These are phyloP conservation scores for Urocitellus parryii DNA, from an alignment of 2,113 vertebrate genomes.

Conservation along the genomic window DNA sequence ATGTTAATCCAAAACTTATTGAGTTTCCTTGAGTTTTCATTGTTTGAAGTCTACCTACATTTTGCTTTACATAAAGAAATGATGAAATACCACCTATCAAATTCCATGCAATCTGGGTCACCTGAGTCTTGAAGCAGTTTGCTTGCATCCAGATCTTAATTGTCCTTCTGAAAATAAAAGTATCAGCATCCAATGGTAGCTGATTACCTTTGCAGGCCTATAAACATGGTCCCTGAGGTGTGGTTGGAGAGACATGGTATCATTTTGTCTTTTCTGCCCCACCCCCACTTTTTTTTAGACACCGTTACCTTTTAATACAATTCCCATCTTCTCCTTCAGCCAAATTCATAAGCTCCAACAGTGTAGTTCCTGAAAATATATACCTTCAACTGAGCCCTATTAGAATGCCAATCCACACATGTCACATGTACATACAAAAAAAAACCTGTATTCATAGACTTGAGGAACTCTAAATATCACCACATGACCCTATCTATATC, in stretches of 20 bases:
- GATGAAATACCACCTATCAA: neutral
- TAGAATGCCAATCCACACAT: neutral
- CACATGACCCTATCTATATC: slow-evolving; percentile 27
- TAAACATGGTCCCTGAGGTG: neutral
- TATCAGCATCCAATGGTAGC: neutral
- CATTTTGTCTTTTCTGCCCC: neutral
- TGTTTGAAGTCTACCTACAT: neutral
- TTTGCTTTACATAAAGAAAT: neutral
- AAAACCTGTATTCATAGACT: neutral
- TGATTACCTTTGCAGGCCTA: neutral
- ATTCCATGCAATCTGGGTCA: rapidly evolving
- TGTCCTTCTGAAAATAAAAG: neutral
- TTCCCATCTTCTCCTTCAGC: neutral
- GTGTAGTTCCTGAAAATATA: neutral
- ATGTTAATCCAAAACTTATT: neutral
- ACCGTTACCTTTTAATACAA: neutral
- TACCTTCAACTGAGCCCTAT: neutral
- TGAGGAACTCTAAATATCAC: slow-evolving; percentile 62
- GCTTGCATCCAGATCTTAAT: neutral
- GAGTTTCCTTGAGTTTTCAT: neutral
- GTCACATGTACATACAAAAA: neutral
- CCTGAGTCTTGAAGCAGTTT: neutral
- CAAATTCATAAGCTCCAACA: neutral
- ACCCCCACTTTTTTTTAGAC: neutral
- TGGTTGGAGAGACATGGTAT: neutral